Evolutionary conservation across 2,888 invertebrate species (phyloP).

Genomic region (Euphydryas editha): DNA sequence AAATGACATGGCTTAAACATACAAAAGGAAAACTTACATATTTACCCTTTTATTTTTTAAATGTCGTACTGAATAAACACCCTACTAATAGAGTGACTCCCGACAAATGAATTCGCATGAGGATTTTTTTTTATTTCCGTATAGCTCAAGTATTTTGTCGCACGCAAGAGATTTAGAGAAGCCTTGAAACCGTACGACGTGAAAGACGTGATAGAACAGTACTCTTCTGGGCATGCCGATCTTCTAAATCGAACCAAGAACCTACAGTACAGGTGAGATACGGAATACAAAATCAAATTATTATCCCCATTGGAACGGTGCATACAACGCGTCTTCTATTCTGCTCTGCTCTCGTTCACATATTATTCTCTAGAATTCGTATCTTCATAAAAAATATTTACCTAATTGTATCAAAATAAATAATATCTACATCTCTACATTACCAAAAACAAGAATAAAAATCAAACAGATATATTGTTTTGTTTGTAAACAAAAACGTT

Average conservation of each 20-base stretch:
- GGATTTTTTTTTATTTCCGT: constrained; percentile 74
- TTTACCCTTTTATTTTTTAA: no score
- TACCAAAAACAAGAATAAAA: no score
- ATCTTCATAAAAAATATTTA: background rate
- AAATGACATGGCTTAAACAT: background rate
- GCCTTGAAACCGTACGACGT: constrained; percentile 96
- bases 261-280: constrained; percentile 90
- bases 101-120: constrained; percentile 38
- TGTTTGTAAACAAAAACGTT: no score
- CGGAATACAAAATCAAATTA: constrained; percentile 40
- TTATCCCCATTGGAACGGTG: background rate
- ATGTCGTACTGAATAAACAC: background rate
- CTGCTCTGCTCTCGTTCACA: background rate
- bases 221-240: constrained; percentile 94
- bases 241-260: constrained; percentile 94
- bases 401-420: no score
- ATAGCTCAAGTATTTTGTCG: constrained; percentile 94
- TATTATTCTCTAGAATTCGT: background rate
- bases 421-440: no score
- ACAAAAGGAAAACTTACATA: constrained; percentile 1
- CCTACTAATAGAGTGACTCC: constrained; percentile 5
- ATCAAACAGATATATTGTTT: background rate
- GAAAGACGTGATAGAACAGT: constrained; percentile 97
- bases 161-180: constrained; percentile 95
- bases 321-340: background rate